Percentiles rank a stretch among this genome's conserved stretches.
phyloP scores from a whole-genome alignment of 1,140 invertebrate species.

The Orchestia grillus region DNA sequence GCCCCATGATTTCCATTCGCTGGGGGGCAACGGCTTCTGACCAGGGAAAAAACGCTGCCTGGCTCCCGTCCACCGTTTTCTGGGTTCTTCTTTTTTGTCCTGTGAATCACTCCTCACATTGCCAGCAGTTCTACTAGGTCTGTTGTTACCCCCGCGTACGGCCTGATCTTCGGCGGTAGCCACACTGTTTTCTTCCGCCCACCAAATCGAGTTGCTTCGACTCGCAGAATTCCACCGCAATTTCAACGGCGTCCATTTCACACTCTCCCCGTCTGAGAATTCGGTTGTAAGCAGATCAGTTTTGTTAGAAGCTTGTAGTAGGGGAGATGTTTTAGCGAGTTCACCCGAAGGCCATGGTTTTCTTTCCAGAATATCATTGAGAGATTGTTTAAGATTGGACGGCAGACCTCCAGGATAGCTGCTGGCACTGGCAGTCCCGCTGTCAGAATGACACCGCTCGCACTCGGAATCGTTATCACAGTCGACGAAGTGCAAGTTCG shows the following conservation, averaged over 20 bases:
- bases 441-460: neutral
- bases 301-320: neutral
- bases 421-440: neutral
- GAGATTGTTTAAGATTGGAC: neutral
- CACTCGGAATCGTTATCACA: neutral
- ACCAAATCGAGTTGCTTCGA: slow-evolving; percentile 11
- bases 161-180: neutral
- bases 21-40: neutral
- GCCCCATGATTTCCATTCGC: neutral
- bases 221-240: neutral
- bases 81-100: neutral
- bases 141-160: neutral
- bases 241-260: slow-evolving; percentile 2
- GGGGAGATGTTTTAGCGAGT: neutral
- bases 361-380: slow-evolving; percentile 15
- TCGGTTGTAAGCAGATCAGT: neutral
- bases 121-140: neutral
- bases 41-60: slow-evolving; percentile 30
- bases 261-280: neutral
- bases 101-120: neutral
- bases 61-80: neutral
- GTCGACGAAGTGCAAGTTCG: slow-evolving; percentile 21
- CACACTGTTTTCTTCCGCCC: slow-evolving; percentile 6
- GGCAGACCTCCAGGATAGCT: neutral
- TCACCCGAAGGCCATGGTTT: neutral